phyloP scores from a whole-genome alignment of 1,140 invertebrate genomes.

The Dreissena polymorpha region DNA sequence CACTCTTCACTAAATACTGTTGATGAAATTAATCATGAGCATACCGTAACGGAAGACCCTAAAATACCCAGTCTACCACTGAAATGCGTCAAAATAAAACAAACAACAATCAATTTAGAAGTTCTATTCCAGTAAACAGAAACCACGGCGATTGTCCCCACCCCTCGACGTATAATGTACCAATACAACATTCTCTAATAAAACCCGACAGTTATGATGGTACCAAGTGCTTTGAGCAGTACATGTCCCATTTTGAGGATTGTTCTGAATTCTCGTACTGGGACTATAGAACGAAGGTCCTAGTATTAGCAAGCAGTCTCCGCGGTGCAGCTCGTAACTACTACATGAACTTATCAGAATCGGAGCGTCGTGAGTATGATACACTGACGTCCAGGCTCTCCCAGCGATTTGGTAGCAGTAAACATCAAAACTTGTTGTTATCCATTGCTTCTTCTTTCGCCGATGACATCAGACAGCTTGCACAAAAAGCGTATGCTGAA shows the following conservation, averaged over 20 bases:
- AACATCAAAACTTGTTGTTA: neutral
- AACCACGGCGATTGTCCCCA: too few relatives aligned
- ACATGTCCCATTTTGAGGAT: slow-evolving; percentile 33
- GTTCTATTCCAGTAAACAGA: too few relatives aligned
- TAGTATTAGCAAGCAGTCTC: slow-evolving; percentile 7
- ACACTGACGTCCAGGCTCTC: neutral
- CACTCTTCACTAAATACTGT: too few relatives aligned
- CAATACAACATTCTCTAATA: neutral
- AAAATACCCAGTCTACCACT: too few relatives aligned
- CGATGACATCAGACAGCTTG: slow-evolving; percentile 4
- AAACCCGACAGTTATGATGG: slow-evolving; percentile 15
- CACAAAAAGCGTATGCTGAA: slow-evolving; percentile 15
- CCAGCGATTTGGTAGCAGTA: slow-evolving; percentile 1
- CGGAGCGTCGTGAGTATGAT: neutral
- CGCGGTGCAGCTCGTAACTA: slow-evolving; percentile 1
- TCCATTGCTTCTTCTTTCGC: neutral
- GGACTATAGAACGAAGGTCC: neutral
- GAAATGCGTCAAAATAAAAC: too few relatives aligned
- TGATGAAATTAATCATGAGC: too few relatives aligned
- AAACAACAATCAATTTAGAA: too few relatives aligned
- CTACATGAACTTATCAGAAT: slow-evolving; percentile 4
- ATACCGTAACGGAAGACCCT: too few relatives aligned
- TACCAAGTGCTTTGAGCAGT: neutral
- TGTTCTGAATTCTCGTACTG: slow-evolving; percentile 8
- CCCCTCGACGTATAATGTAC: neutral